phyloP scores from a whole-genome alignment of 1,140 invertebrate genomes.

The Platorchestia sp. region DNA sequence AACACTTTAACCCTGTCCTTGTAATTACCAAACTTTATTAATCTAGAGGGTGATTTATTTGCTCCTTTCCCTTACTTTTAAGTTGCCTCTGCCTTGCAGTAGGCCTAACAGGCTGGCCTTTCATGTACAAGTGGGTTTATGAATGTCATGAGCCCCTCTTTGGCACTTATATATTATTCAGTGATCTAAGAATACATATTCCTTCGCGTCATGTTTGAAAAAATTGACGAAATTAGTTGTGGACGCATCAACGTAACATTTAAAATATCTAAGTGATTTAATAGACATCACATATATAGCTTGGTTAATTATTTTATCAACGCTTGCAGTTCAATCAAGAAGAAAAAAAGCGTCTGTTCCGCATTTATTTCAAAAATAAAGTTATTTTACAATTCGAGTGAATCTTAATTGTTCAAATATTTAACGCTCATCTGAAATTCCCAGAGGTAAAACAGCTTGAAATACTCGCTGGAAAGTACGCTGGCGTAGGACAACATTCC shows the following conservation, averaged over 20 bases:
- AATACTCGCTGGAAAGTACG: not conserved
- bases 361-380: not conserved
- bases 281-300: not conserved
- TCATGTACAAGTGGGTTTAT: not conserved
- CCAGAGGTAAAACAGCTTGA: not conserved
- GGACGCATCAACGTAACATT: not conserved
- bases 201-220: too few relatives aligned
- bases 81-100: not conserved
- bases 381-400: not conserved
- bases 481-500: not conserved
- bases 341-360: not conserved
- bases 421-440: not conserved
- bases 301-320: not conserved
- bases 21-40: slow-evolving; percentile 52
- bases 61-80: not conserved
- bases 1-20: slow-evolving; percentile 43
- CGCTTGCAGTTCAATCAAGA: not conserved
- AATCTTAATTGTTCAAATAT: not conserved
- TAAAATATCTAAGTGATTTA: not conserved
- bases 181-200: not conserved
- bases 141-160: not conserved
- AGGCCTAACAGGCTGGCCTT: not conserved
- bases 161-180: not conserved
- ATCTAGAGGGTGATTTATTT: slow-evolving; percentile 48
- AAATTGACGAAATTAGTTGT: too few relatives aligned